Evolutionary conservation across 2,113 vertebrate species (phyloP), one percentile per base, ranked within the genome.

Genomic region (Dromiciops gliroides): DNA sequence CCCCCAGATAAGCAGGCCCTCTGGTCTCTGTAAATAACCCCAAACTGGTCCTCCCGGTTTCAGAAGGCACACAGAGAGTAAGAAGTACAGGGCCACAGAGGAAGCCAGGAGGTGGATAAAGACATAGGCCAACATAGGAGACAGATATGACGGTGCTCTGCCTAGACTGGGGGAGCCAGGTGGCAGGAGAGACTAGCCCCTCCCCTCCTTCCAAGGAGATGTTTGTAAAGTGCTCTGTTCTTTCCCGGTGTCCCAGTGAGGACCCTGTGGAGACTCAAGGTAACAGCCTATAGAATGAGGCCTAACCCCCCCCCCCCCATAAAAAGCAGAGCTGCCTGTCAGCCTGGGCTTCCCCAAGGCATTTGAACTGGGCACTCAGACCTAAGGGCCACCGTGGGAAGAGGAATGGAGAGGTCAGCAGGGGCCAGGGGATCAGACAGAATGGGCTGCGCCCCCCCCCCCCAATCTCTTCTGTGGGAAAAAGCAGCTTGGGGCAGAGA

Each of bases 1-100:
- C 44, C 23, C 28, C 26, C 10, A 19, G 89, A 48, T 31, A 50
- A 50, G 48, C 89, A 90, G 95, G 95, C 48, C 96, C 94, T 93
- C 94, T 92, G 89, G 92, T 95, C 67, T 94, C 91, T 88, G 90
- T 56, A 97, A 96, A 97, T 97, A 97, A 44, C 51, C 93, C 92
- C 88, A 94, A 96, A 98, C 96, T 95, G 93, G 97, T 96, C 96
- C 75, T 96, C 95, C 96, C 90, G 91, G 95, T 97, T 97, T 93
- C 89, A 93, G 92, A 67, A 67, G 47, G 67, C 37, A 83, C 67
- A 83, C 67, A 83, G 6, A 60, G 28, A 83, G 67, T 44, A 7
- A 44, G n/a, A 83, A 14, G 60, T 37, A 75, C 5, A 19, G 60
- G 67, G 37, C n/a, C 67, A 83, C 19, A 44, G 67, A 83, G 16